These are phyloP conservation scores for Nautilus pompilius DNA, from an alignment of 1,140 invertebrate genomes.

Conservation along the genomic window DNA sequence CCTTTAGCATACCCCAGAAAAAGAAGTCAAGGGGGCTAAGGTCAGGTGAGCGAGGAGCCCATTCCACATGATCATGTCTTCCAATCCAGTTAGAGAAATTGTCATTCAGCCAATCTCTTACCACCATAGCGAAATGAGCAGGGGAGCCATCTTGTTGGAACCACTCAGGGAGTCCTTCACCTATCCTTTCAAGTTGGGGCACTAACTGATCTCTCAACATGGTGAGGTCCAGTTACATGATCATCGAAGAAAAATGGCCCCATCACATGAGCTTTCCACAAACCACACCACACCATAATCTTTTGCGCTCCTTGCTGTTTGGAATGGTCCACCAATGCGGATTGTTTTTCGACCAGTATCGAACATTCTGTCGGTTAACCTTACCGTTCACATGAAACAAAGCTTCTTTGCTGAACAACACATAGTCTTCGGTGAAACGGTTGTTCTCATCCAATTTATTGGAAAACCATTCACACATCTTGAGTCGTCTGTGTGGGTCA, in stretches of 20 bases:
- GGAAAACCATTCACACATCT: conserved; percentile 1
- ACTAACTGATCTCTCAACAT: neutral
- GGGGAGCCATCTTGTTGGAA: neutral
- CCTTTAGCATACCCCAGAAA: neutral
- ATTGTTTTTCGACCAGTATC: neutral
- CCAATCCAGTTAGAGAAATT: neutral
- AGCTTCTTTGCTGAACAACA: conserved; percentile 8
- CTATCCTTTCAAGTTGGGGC: neutral
- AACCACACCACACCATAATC: conserved; percentile 6
- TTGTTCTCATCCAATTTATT: neutral
- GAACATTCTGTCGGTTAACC: neutral
- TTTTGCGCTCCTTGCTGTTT: neutral
- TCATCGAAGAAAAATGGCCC: conserved; percentile 6
- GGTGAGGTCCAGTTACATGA: too few species aligned
- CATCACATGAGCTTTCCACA: conserved; percentile 1
- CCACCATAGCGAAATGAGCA: neutral
- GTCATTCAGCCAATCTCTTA: neutral
- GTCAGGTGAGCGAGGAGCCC: neutral
- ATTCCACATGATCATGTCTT: neutral
- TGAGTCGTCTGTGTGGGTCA: conserved; percentile 3
- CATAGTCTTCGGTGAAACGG: too few species aligned
- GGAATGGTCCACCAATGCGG: neutral
- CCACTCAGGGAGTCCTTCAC: neutral
- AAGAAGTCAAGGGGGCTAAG: neutral
- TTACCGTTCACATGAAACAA: conserved; percentile 4